Conservation (phyloP, 2,797 vertebrate species). For the Rhinichthys osculus region DNA sequence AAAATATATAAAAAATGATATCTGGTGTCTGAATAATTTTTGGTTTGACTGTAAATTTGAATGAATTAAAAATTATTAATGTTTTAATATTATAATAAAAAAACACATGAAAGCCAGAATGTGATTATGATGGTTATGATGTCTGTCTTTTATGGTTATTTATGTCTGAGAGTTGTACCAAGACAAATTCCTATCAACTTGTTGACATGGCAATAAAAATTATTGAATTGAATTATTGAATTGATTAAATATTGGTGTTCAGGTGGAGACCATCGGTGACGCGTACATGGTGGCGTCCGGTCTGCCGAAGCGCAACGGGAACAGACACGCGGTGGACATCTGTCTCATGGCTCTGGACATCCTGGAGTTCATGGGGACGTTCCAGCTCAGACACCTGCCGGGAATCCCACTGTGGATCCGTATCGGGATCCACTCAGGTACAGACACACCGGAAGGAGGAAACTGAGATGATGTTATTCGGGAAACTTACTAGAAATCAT, state of each 20-base stretch:
- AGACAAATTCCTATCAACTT: no score
- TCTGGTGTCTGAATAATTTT: no score
- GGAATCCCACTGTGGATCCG: conserved; percentile 96
- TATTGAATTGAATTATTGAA: no score
- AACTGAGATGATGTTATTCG: background rate
- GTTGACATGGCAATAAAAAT: no score
- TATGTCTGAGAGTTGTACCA: no score
- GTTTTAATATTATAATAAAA: background rate
- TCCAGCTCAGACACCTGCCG: conserved; percentile 90
- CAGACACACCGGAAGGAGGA: background rate
- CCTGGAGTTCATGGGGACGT: conserved; percentile 92
- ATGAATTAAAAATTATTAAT: no score
- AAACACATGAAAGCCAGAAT: background rate
- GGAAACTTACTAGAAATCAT: background rate
- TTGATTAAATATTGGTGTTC: background rate
- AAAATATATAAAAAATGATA: no score
- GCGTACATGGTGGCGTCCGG: conserved; percentile 98
- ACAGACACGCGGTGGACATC: conserved; percentile 92
- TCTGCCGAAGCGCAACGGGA: conserved; percentile 91
- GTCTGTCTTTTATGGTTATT: no score
- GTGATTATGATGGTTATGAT: no score
- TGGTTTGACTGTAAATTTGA: no score
- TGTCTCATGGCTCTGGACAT: conserved; percentile 96
- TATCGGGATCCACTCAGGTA: conserved; percentile 97
- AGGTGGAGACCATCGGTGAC: conserved; percentile 97